phyloP scores from a whole-genome alignment of 2,113 vertebrate genomes.

The Tetrax tetrax region DNA sequence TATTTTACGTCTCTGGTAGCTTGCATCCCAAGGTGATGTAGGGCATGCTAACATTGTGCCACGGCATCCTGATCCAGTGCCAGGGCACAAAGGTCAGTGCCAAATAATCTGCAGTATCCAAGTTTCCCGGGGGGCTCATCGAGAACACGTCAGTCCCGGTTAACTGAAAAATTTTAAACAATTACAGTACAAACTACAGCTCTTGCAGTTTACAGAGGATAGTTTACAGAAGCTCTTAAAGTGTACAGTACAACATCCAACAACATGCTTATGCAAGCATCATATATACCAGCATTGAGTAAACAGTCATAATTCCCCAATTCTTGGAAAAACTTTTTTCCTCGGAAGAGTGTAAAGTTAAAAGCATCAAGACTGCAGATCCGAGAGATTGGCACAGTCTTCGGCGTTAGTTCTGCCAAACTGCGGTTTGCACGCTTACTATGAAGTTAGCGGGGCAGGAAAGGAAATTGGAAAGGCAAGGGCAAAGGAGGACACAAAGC shows the following conservation, averaged over 20 bases:
- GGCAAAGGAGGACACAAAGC: not conserved
- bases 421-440: not conserved
- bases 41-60: not conserved
- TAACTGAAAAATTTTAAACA: not conserved
- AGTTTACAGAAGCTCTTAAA: constrained; percentile 35
- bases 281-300: constrained; percentile 1
- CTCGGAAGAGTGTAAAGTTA: not conserved
- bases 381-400: not conserved
- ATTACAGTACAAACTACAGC: not conserved
- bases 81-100: not conserved
- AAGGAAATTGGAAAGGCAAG: not conserved
- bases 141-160: not conserved
- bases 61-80: not conserved
- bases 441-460: not conserved
- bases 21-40: not conserved
- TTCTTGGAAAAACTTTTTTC: not conserved
- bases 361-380: not conserved
- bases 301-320: constrained; percentile 7
- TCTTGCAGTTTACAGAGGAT: not conserved
- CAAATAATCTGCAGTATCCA: not conserved
- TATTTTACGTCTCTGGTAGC: not conserved
- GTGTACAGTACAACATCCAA: not conserved
- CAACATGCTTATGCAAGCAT: not conserved
- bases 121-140: not conserved
- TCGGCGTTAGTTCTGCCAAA: not conserved